These are phyloP conservation scores for Cephus nigrinus DNA, from an alignment of 2,888 invertebrate species.

Conservation along the genomic window DNA sequence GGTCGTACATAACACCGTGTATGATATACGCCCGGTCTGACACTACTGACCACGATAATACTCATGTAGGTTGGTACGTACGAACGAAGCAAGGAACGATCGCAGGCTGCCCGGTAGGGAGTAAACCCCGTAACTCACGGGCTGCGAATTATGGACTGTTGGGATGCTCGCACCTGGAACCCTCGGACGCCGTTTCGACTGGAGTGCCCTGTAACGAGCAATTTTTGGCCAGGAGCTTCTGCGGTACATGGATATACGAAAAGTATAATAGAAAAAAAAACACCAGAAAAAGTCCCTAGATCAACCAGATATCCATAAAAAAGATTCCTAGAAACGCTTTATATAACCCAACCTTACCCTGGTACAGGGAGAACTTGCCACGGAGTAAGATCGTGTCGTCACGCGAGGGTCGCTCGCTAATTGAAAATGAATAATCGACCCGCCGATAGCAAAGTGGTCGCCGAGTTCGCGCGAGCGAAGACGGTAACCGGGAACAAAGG, in stretches of 20 bases:
- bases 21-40: constrained; percentile 13
- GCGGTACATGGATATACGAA: no score
- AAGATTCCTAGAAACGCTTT: no score
- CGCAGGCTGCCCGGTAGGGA: constrained; percentile 36
- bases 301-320: no score
- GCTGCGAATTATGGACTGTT: constrained; percentile 44
- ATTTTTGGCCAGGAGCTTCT: no score
- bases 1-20: background rate
- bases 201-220: no score
- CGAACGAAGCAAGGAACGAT: constrained; percentile 29
- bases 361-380: no score
- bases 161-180: constrained; percentile 41
- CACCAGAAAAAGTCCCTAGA: no score
- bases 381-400: constrained; percentile 22
- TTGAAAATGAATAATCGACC: constrained; percentile 44
- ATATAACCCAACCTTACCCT: no score
- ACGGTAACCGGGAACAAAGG: no score
- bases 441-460: no score
- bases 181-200: background rate
- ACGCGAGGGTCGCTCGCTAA: constrained; percentile 35
- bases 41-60: constrained; percentile 39
- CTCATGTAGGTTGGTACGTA: constrained; percentile 26
- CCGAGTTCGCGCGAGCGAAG: no score
- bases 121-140: constrained; percentile 44
- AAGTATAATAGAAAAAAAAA: no score